Conservation (phyloP, 30 jellyfish, hydroid and myxozoan genomes). For the Catostylus mosaicus region DNA sequence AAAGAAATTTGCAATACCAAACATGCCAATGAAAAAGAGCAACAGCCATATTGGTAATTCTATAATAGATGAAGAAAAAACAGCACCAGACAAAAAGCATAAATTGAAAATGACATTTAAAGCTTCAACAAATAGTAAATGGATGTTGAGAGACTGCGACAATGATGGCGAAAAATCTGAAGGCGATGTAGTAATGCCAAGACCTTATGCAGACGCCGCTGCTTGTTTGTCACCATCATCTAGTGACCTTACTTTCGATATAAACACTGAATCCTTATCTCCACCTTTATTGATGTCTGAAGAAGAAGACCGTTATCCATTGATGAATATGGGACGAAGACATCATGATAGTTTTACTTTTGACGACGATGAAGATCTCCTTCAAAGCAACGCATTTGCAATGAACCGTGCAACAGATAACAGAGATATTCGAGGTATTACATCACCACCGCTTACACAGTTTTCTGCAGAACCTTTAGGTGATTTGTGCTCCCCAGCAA, state of each 20-base stretch:
- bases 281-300: conserved; percentile 80
- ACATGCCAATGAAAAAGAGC: conserved; percentile 58
- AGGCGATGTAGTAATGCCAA: conserved; percentile 17
- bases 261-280: conserved; percentile 71
- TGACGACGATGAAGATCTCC: conserved; percentile 86
- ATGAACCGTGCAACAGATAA: conserved; percentile 37
- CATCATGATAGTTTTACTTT: conserved; percentile 69
- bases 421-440: conserved; percentile 64
- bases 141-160: conserved; percentile 19
- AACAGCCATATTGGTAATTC: conserved; percentile 46
- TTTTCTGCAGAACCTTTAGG: conserved; percentile 50
- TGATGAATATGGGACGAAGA: conserved; percentile 64
- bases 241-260: conserved; percentile 38
- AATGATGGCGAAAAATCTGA: conserved; percentile 16
- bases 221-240: conserved; percentile 21
- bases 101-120: conserved; percentile 30
- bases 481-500: conserved; percentile 65
- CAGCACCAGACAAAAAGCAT: conserved; percentile 20
- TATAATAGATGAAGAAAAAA: conserved; percentile 3
- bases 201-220: conserved; percentile 20
- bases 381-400: conserved; percentile 53
- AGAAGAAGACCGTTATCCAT: conserved; percentile 72
- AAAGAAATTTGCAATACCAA: conserved; percentile 86
- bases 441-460: conserved; percentile 91
- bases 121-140: conserved; percentile 21